Conservation (phyloP, 35 echinoderm and acorn worm species). For the Anneissia japonica region DNA sequence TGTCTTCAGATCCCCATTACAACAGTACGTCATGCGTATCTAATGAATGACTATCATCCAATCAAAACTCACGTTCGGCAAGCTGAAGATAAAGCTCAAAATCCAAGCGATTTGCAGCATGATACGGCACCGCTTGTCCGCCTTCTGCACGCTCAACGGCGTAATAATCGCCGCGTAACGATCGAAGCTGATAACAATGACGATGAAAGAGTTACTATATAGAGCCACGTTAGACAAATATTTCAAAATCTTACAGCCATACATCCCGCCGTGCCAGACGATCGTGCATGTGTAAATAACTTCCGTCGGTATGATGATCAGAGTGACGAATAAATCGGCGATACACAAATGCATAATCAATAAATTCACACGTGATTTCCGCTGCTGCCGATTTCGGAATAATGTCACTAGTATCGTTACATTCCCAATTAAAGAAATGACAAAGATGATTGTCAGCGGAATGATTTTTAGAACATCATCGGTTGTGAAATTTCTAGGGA, state of each 20-base stretch:
- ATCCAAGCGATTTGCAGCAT: slow-evolving; percentile 75
- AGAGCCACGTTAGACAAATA: slow-evolving; percentile 44
- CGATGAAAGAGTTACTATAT: slow-evolving; percentile 60
- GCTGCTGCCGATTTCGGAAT: not conserved
- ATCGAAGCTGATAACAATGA: slow-evolving; percentile 87
- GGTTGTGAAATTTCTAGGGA: not conserved
- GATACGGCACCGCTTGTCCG: slow-evolving; percentile 71
- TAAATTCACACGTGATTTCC: slow-evolving; percentile 61
- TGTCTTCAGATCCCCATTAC: not conserved
- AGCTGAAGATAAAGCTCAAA: slow-evolving; percentile 40
- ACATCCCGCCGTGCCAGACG: slow-evolving; percentile 45
- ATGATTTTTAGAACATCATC: not conserved
- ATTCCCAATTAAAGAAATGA: slow-evolving; percentile 2
- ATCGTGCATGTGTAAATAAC: slow-evolving; percentile 40
- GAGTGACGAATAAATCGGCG: slow-evolving; percentile 54
- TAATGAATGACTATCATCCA: not conserved
- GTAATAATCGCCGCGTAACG: slow-evolving; percentile 78
- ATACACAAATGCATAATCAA: slow-evolving; percentile 57
- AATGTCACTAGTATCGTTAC: not conserved
- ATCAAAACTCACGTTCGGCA: slow-evolving; percentile 55
- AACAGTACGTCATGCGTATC: not conserved
- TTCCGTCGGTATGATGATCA: slow-evolving; percentile 61
- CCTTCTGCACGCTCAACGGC: slow-evolving; percentile 66
- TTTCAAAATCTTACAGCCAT: slow-evolving; percentile 55
- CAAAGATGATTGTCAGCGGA: not conserved